Evolutionary conservation across 2,888 invertebrate genomes (phyloP).

Genomic region (Norana najaformis): DNA sequence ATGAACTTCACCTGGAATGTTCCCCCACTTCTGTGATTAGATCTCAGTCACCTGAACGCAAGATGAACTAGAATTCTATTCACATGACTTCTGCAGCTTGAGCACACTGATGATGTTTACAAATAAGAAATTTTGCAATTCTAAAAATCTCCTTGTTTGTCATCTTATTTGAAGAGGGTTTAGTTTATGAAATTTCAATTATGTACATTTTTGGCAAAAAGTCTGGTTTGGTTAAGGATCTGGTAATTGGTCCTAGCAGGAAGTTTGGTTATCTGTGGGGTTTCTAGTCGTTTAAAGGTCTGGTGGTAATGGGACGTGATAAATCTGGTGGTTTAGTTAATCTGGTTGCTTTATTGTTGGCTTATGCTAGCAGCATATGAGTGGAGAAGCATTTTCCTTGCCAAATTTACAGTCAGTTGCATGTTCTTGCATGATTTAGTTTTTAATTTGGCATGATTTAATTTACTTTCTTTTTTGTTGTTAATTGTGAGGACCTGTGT

Average conservation of each 20-base stretch:
- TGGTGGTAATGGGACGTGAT: too few species aligned
- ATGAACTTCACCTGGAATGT: neutral
- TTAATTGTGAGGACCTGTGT: neutral
- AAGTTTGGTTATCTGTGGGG: neutral
- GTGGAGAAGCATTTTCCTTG: neutral
- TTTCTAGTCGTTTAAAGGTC: neutral
- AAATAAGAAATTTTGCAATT: neutral
- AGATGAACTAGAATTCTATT: neutral
- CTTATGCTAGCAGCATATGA: neutral
- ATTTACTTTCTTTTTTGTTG: neutral
- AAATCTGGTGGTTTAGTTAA: neutral
- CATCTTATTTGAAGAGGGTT: neutral
- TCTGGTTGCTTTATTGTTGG: neutral
- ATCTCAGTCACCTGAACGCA: neutral
- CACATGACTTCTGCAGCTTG: neutral
- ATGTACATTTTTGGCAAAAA: neutral
- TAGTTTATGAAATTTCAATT: too few species aligned
- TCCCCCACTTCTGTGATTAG: neutral
- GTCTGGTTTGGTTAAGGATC: neutral
- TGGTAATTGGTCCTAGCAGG: neutral
- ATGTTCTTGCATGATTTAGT: neutral
- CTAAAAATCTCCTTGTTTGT: neutral
- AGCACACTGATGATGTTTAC: neutral
- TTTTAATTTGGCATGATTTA: neutral
- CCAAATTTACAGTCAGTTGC: neutral